A percentile compares a stretch with the other conserved stretches of the same genome.
These are phyloP conservation scores for Scaptomyza hsui DNA, from an alignment of 1,140 invertebrate genomes.

Conservation along the genomic window DNA sequence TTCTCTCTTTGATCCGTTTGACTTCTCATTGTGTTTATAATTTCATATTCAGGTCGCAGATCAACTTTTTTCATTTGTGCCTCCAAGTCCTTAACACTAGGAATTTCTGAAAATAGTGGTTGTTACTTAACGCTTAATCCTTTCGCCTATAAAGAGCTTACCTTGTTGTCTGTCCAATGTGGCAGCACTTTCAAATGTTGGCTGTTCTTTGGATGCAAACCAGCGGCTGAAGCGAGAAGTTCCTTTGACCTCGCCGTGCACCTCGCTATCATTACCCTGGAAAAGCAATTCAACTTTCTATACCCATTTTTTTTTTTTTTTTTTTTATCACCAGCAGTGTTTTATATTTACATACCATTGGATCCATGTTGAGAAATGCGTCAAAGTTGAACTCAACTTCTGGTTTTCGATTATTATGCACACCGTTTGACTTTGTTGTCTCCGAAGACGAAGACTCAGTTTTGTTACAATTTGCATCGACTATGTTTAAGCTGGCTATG, in stretches of 20 bases:
- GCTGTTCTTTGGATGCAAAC: conserved; percentile 65
- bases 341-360: conserved; percentile 85
- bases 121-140: no score
- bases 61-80: conserved; percentile 71
- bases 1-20: conserved; percentile 40
- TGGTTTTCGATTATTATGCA: conserved; percentile 11
- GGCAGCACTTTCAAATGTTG: conserved; percentile 1
- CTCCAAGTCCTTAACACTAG: conserved; percentile 70
- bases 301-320: no score
- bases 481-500: conserved; percentile 35
- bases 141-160: no score
- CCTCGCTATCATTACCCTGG: conserved; percentile 37
- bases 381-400: conserved; percentile 85
- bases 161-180: conserved; percentile 43
- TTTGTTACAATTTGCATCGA: conserved; percentile 16
- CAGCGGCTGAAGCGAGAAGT: conserved; percentile 70
- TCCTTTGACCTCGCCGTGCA: conserved; percentile 32
- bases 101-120: conserved; percentile 55
- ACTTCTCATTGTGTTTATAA: conserved; percentile 5
- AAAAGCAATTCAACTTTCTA: no score
- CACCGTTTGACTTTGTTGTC: neutral
- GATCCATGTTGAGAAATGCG: conserved; percentile 89
- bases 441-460: conserved; percentile 21
- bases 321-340: no score
- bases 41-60: conserved; percentile 37